phyloP scores from a whole-genome alignment of 2,113 vertebrate species.

The Oncorhynchus clarkii region DNA sequence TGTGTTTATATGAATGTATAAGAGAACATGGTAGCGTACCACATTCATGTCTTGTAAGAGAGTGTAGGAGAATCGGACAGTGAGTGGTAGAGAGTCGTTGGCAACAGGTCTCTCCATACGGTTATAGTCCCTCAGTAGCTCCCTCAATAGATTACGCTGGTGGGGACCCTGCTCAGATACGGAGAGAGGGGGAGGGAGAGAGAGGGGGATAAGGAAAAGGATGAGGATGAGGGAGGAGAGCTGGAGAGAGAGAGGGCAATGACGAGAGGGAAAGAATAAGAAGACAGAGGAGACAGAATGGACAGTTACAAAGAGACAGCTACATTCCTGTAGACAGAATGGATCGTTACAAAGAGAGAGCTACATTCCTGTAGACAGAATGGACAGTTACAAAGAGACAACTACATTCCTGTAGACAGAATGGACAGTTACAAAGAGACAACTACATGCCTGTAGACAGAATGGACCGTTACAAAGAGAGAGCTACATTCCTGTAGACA shows the following conservation, averaged over 20 bases:
- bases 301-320: no score
- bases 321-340: no score
- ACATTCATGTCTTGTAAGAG: slow-evolving; percentile 81
- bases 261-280: slow-evolving; percentile 11
- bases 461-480: no score
- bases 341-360: no score
- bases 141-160: slow-evolving; percentile 76
- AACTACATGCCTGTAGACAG: no score
- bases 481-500: neutral
- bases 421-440: no score
- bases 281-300: neutral
- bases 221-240: slow-evolving; percentile 10
- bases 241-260: slow-evolving; percentile 2
- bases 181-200: slow-evolving; percentile 26
- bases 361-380: no score
- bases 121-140: slow-evolving; percentile 78
- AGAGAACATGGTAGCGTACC: slow-evolving; percentile 54
- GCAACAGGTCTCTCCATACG: slow-evolving; percentile 79
- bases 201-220: neutral
- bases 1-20: no score
- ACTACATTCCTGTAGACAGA: neutral
- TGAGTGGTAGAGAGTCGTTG: slow-evolving; percentile 76
- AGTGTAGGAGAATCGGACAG: slow-evolving; percentile 75
- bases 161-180: slow-evolving; percentile 75
- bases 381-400: no score